phyloP scores from a whole-genome alignment of 1,140 invertebrate species.

The Drosophila serrata region DNA sequence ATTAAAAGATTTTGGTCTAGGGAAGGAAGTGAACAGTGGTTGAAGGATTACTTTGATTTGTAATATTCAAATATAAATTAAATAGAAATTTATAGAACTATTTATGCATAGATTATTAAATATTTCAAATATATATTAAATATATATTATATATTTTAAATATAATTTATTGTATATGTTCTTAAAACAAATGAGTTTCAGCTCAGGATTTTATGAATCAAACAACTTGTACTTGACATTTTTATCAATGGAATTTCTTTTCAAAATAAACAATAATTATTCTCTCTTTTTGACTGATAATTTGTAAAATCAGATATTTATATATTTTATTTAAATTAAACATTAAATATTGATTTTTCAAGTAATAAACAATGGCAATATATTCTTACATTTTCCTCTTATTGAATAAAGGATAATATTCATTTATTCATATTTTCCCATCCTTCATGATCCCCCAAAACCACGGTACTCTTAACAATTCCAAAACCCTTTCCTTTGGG shows the following conservation, averaged over 20 bases:
- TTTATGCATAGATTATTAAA: neutral
- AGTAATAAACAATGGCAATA: neutral
- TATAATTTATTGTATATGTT: neutral
- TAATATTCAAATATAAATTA: neutral
- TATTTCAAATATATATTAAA: neutral
- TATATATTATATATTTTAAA: no score
- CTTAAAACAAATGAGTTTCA: neutral
- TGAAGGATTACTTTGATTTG: neutral
- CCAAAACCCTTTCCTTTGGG: conserved; percentile 5
- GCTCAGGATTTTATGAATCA: neutral
- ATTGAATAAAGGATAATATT: neutral
- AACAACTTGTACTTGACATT: no score
- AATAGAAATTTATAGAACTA: neutral
- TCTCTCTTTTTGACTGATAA: no score
- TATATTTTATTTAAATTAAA: no score
- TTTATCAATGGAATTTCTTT: no score
- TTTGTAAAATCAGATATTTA: no score
- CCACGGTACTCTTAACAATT: conserved; percentile 16
- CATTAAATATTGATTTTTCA: no score
- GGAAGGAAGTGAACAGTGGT: conserved; percentile 19
- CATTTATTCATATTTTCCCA: neutral
- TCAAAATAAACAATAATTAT: no score
- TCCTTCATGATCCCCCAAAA: no score
- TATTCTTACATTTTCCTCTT: neutral
- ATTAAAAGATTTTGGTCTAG: conserved; percentile 2